Evolutionary conservation across 2,113 vertebrate species (phyloP).

Genomic region (Phainopepla nitens): DNA sequence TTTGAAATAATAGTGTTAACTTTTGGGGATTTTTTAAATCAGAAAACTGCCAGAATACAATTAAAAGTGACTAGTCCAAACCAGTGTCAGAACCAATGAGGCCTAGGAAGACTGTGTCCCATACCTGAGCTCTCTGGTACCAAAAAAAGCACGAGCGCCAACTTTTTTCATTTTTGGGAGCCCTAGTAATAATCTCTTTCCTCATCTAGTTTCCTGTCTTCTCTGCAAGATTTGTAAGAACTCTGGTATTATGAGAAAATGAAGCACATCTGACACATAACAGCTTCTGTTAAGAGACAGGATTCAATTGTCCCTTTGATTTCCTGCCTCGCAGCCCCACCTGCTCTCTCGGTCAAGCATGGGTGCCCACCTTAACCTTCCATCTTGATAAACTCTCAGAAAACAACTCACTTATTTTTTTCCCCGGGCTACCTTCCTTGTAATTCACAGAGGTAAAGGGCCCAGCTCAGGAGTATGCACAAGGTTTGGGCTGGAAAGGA

Average conservation of each 20-base stretch:
- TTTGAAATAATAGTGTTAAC: neutral
- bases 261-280: neutral
- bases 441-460: neutral
- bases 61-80: neutral
- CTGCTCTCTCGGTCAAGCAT: neutral
- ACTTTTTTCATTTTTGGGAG: neutral
- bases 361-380: neutral
- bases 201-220: neutral
- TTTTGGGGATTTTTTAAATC: neutral
- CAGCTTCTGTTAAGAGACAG: neutral
- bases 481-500: neutral
- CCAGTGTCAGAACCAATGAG: neutral
- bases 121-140: neutral
- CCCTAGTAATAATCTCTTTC: neutral
- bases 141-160: neutral
- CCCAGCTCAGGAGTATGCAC: neutral
- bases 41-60: neutral
- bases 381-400: neutral
- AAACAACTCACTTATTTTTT: neutral
- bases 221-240: neutral
- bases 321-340: neutral
- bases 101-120: neutral
- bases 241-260: neutral
- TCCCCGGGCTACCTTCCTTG: neutral
- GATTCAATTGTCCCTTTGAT: neutral